A percentile compares a stretch with the other conserved stretches of the same genome.
Evolutionary conservation across 2,113 vertebrate species (phyloP).

Genomic region (Panthera uncia): DNA sequence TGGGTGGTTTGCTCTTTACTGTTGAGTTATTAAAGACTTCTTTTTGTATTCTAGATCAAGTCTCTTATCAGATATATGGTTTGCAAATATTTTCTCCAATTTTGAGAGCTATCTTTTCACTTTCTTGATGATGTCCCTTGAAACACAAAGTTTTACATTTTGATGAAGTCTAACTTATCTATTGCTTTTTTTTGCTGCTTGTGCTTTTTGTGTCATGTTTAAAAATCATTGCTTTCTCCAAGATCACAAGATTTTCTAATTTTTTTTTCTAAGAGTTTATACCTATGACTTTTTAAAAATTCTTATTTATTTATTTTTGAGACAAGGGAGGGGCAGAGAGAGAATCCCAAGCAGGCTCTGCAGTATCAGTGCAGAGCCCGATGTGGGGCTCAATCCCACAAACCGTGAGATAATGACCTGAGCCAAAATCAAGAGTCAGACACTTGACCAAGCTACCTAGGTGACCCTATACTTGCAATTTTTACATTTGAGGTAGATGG

Average conservation of each 20-base stretch:
- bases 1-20: background rate
- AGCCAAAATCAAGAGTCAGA: no score
- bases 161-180: background rate
- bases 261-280: background rate
- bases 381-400: no score
- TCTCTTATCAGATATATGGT: background rate
- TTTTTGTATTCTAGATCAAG: background rate
- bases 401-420: no score
- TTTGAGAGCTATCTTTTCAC: background rate
- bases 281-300: background rate
- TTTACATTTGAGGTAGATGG: background rate
- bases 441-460: no score
- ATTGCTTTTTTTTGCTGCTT: background rate
- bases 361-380: no score
- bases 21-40: background rate
- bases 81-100: background rate
- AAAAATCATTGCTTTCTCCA: background rate
- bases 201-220: background rate
- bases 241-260: background rate
- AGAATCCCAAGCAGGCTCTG: no score
- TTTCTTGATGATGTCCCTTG: background rate
- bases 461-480: background rate
- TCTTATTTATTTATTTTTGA: no score
- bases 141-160: background rate
- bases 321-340: no score